These are phyloP conservation scores for Brachymystax lenok DNA, from an alignment of 2,797 vertebrate genomes.

Conservation along the genomic window DNA sequence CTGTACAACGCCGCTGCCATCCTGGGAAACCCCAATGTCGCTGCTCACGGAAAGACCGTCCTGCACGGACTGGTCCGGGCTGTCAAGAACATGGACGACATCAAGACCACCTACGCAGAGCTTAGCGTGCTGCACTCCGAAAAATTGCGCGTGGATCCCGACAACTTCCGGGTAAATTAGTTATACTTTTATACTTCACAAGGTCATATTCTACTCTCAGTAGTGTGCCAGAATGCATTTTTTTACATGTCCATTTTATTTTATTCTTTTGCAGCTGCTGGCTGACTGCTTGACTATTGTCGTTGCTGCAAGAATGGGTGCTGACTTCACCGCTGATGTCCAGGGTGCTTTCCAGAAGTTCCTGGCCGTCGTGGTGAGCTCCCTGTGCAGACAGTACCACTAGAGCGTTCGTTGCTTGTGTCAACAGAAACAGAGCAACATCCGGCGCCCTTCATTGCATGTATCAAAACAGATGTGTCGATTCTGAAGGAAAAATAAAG, in stretches of 20 bases:
- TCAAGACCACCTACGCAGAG: constrained; percentile 64
- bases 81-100: constrained; percentile 77
- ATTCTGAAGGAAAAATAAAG: background rate
- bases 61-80: constrained; percentile 74
- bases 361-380: constrained; percentile 61
- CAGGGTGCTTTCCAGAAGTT: constrained; percentile 81
- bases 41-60: constrained; percentile 71
- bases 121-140: constrained; percentile 80
- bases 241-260: background rate
- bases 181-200: background rate
- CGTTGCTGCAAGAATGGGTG: constrained; percentile 58
- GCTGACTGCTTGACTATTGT: constrained; percentile 71
- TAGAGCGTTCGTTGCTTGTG: constrained; percentile 33
- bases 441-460: background rate
- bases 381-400: constrained; percentile 75
- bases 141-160: constrained; percentile 80
- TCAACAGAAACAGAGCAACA: background rate
- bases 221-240: background rate
- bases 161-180: constrained; percentile 78
- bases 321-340: constrained; percentile 63
- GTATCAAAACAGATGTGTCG: background rate
- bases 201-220: background rate
- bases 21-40: constrained; percentile 65
- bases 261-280: constrained; percentile 63
- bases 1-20: constrained; percentile 69